Evolutionary conservation across 2,888 invertebrate species (phyloP).

Genomic region (Calephelis perditalis): DNA sequence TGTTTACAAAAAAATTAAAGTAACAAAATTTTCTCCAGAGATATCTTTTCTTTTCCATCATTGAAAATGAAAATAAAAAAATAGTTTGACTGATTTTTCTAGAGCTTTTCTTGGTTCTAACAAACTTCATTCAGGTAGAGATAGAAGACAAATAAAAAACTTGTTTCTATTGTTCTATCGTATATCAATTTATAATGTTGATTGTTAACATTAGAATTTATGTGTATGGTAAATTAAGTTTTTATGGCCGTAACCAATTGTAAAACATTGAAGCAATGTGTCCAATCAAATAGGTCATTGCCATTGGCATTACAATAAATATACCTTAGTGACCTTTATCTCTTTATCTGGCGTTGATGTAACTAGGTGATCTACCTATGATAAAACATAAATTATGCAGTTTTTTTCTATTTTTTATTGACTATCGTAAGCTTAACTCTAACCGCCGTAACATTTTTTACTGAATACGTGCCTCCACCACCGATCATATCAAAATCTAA

Average conservation of each 20-base stretch:
- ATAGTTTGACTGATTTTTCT: too few species aligned
- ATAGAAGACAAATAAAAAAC: neutral
- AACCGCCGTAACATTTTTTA: too few species aligned
- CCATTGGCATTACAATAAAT: constrained; percentile 25
- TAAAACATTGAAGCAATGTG: constrained; percentile 38
- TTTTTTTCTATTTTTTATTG: too few species aligned
- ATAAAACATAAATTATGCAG: too few species aligned
- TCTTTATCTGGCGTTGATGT: constrained; percentile 23
- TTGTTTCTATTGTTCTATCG: neutral
- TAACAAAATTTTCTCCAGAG: neutral
- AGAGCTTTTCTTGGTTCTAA: too few species aligned
- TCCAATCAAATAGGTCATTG: constrained; percentile 41
- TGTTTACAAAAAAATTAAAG: too few species aligned
- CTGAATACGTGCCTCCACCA: too few species aligned
- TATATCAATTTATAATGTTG: constrained; percentile 1
- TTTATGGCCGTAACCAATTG: constrained; percentile 37
- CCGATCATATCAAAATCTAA: too few species aligned
- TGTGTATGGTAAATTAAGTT: constrained; percentile 20
- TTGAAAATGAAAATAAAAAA: neutral
- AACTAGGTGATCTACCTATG: neutral
- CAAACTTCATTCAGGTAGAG: too few species aligned
- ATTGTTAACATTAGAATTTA: neutral
- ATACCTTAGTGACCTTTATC: constrained; percentile 24
- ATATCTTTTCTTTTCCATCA: neutral
- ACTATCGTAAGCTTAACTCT: too few species aligned